A percentile compares a stretch with the other conserved stretches of the same genome.
Conservation (phyloP, 1,140 invertebrate genomes). For the Bombus huntii region DNA sequence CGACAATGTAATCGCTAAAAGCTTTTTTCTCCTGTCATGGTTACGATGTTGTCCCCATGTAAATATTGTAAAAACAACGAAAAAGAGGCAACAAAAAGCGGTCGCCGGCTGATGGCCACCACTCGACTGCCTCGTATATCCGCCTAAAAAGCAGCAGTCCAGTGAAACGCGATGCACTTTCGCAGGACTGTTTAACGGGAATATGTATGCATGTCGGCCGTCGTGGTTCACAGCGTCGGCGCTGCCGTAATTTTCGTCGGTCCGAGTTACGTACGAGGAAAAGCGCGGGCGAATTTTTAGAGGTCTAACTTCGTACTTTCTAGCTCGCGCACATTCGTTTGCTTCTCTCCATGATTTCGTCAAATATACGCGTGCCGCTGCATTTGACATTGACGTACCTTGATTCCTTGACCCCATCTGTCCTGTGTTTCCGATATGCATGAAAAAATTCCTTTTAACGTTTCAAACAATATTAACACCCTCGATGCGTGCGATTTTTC, state of each 20-base stretch:
- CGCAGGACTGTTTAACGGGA: constrained; percentile 39
- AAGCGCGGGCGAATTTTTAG: constrained; percentile 32
- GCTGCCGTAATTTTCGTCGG: constrained; percentile 34
- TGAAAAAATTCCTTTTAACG: constrained; percentile 10
- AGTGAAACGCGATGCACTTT: constrained; percentile 44
- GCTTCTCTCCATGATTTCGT: not conserved
- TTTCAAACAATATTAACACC: not conserved
- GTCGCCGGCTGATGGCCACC: constrained; percentile 18
- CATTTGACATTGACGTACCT: not conserved
- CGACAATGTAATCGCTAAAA: constrained; percentile 40
- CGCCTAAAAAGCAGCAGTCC: constrained; percentile 34
- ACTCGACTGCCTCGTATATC: constrained; percentile 25
- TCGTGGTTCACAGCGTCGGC: constrained; percentile 37
- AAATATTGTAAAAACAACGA: constrained; percentile 45
- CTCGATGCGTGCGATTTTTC: not conserved
- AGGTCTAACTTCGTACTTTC: constrained; percentile 27
- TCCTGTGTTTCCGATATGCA: not conserved
- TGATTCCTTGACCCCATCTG: not conserved
- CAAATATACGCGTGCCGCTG: not conserved
- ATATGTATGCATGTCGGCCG: constrained; percentile 40
- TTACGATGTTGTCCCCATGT: constrained; percentile 15
- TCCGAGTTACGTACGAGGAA: constrained; percentile 13
- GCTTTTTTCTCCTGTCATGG: constrained; percentile 14
- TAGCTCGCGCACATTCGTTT: constrained; percentile 12
- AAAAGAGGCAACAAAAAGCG: constrained; percentile 14